Evolutionary conservation across 1,140 invertebrate genomes (phyloP).

Genomic region (Steinernema feltiae): DNA sequence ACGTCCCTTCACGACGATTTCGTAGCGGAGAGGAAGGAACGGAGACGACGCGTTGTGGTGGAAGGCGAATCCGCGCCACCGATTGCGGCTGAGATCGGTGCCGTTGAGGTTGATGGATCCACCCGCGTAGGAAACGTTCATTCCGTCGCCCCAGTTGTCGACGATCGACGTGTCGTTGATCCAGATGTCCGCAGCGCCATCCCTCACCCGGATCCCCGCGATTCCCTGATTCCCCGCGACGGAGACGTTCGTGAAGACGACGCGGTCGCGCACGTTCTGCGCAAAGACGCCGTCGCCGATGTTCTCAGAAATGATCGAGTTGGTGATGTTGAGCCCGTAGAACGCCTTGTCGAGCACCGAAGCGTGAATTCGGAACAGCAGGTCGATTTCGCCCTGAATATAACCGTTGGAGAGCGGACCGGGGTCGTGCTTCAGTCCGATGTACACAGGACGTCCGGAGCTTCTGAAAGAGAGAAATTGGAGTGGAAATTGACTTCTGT

Average conservation of each 20-base stretch:
- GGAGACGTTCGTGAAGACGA: constrained; percentile 63
- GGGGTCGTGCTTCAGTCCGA: constrained; percentile 47
- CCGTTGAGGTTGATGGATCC: constrained; percentile 57
- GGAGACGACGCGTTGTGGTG: constrained; percentile 50
- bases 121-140: constrained; percentile 58
- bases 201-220: constrained; percentile 71
- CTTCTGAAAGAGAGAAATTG: constrained; percentile 34
- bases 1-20: constrained; percentile 55
- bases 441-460: constrained; percentile 49
- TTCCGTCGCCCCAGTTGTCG: constrained; percentile 69
- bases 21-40: constrained; percentile 49
- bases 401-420: constrained; percentile 23
- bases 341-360: constrained; percentile 52
- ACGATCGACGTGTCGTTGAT: constrained; percentile 74
- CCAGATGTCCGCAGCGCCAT: constrained; percentile 71
- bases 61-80: constrained; percentile 54
- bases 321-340: constrained; percentile 80
- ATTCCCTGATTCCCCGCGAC: constrained; percentile 81
- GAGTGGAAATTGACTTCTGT: constrained; percentile 15
- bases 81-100: constrained; percentile 49
- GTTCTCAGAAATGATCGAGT: constrained; percentile 80
- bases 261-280: constrained; percentile 47
- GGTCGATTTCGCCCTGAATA: constrained; percentile 47
- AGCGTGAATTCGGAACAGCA: constrained; percentile 53
- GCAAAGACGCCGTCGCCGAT: constrained; percentile 72